Base-by-base conservation (phyloP, 2,888 invertebrate genomes). In the Epinotia demarniana region DNA sequence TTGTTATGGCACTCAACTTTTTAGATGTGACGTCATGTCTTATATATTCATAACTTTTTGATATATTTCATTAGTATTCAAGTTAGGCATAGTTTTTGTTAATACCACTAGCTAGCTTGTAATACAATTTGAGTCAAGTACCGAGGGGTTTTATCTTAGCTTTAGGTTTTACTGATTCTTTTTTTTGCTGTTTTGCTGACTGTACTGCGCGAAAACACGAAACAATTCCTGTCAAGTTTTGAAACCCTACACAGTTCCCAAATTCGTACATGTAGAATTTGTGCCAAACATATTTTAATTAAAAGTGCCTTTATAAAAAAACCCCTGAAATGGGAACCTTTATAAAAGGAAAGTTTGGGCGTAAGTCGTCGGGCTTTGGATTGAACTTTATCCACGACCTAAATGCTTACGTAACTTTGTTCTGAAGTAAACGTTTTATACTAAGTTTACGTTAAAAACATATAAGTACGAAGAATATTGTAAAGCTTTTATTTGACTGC, bases 341-440 rank as follows among this genome's bases (percentile, higher is more conserved):
- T 23, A 8, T 27, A 43, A 58, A 39, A 68, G 58, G 46, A 43
- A 69, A 69, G 23, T 60, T 58, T 68, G 8, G 11, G 58, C n/a
- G 60, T 58, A 46, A 60, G 58, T 58, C 58, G 46, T n/a, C 4
- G 43, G 16, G 43, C 57, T 69, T 69, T 27, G 46, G 23, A n/a
- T n/a, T n/a, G n/a, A 69, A 69, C 68, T 68, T 57, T 57, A 58
- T 46, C 60, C 46, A n/a, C 69, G 43, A 43, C 68, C 57, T 43
- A 58, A 68, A 68, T 58, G 58, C 27, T 66, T 72, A 18, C 46
- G 58, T 19, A 72, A 72, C 49, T 39, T 60, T 18, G 49, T 66
- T 49, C 19, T 49, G 18, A 66, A 60, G 68, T 23, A 60, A 69
- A 58, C 58, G 69, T 46, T 69, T 19, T 23, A 9, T 19, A 43